Conservation (phyloP, 2,888 invertebrate genomes). For the Priocnemis perturbator region DNA sequence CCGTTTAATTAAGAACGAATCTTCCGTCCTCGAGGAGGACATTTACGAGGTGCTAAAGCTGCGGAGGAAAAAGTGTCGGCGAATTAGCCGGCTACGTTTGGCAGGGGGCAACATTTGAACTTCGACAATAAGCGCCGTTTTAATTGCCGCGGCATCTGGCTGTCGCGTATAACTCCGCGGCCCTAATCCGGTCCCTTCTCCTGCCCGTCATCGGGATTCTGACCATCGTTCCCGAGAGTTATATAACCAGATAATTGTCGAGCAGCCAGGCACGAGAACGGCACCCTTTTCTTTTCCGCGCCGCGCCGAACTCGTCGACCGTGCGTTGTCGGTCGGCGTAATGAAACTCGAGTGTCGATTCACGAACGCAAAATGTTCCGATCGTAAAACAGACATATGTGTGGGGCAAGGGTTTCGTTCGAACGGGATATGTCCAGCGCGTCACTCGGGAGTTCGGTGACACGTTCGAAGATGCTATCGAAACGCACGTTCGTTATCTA, state of each 20-base stretch:
- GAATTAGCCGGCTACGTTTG: conserved; percentile 49
- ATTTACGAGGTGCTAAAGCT: conserved; percentile 50
- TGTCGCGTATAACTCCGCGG: conserved; percentile 67
- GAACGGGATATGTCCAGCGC: too few species aligned
- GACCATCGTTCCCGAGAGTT: conserved; percentile 61
- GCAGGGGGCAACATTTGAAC: conserved; percentile 56
- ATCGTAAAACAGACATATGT: too few species aligned
- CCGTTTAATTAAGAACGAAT: conserved; percentile 45
- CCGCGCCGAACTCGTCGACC: conserved; percentile 17
- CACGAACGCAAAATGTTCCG: not conserved
- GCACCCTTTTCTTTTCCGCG: conserved; percentile 25
- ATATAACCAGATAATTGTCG: conserved; percentile 64
- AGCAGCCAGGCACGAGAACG: conserved; percentile 41
- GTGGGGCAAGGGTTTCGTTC: not conserved
- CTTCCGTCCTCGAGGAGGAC: conserved; percentile 22
- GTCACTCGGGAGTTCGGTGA: too few species aligned
- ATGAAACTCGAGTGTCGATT: conserved; percentile 37
- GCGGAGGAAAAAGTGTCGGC: conserved; percentile 48
- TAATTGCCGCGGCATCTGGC: conserved; percentile 74
- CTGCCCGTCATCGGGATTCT: conserved; percentile 53
- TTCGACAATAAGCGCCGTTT: conserved; percentile 72
- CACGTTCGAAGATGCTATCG: too few species aligned
- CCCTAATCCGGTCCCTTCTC: conserved; percentile 48
- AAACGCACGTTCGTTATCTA: too few species aligned
- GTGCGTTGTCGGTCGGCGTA: conserved; percentile 19